Conservation (phyloP, 2,113 vertebrate genomes). For the Trogon surrucura region DNA sequence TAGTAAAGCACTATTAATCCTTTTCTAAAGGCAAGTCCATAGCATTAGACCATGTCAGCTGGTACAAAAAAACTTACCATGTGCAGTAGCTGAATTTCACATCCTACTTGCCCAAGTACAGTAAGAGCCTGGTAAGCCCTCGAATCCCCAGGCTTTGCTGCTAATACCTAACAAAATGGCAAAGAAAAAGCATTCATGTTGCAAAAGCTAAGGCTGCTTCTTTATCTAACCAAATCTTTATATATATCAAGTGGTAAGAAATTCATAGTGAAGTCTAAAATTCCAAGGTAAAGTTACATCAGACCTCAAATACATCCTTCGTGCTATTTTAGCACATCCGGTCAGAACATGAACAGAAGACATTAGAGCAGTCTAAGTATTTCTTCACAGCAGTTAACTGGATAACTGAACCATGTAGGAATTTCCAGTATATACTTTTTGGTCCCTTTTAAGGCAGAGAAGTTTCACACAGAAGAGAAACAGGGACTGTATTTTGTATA, state of each 20-base stretch:
- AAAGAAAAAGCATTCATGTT: background rate
- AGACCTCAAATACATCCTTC: background rate
- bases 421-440: background rate
- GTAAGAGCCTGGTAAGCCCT: constrained; percentile 80
- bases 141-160: constrained; percentile 71
- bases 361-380: background rate
- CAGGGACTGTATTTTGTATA: background rate
- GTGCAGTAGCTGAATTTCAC: constrained; percentile 87
- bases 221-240: background rate
- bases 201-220: background rate
- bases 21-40: background rate
- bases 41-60: constrained; percentile 37
- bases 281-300: background rate
- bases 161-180: constrained; percentile 78
- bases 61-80: constrained; percentile 77
- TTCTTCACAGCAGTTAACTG: background rate
- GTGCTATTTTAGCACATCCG: background rate
- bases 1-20: background rate
- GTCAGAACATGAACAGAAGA: background rate
- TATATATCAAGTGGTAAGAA: background rate
- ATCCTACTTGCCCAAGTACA: constrained; percentile 89
- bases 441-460: background rate
- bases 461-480: background rate
- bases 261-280: background rate
- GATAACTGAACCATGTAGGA: background rate